A percentile compares a stretch with the other conserved stretches of the same genome.
These are phyloP conservation scores for Drosophila neonasuta DNA, from an alignment of 2,888 invertebrate genomes.

Conservation along the genomic window DNA sequence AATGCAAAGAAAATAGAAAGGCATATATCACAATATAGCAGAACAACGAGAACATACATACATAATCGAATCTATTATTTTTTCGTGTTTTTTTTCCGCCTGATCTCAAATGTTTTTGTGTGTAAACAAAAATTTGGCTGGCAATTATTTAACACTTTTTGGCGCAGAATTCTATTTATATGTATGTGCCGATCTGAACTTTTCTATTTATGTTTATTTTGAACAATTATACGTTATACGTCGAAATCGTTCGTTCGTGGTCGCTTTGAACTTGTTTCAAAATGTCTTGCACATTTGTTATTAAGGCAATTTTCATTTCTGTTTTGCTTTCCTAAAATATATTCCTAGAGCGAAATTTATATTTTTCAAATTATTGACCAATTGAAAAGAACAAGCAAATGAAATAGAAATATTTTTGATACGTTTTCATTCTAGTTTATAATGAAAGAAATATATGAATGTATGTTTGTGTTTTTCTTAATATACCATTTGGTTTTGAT, in stretches of 20 bases:
- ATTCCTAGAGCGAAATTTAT: slow-evolving; percentile 15
- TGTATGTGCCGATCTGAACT: slow-evolving; percentile 9
- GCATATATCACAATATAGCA: slow-evolving; percentile 19
- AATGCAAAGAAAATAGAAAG: slow-evolving; percentile 1
- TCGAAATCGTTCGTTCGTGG: slow-evolving; percentile 20
- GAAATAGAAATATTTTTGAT: background rate
- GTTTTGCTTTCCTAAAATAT: slow-evolving; percentile 18
- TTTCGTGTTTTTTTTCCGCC: slow-evolving; percentile 22
- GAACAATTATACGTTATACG: slow-evolving; percentile 21
- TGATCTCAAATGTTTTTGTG: slow-evolving; percentile 40
- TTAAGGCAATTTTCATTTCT: slow-evolving; percentile 18
- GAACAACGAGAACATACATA: slow-evolving; percentile 22
- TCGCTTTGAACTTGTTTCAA: slow-evolving; percentile 42
- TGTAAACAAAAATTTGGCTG: slow-evolving; percentile 43
- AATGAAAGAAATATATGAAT: slow-evolving; percentile 2
- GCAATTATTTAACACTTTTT: slow-evolving; percentile 71
- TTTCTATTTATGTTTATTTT: slow-evolving; percentile 45
- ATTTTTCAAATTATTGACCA: slow-evolving; percentile 15
- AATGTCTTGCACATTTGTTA: slow-evolving; percentile 28
- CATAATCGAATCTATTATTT: slow-evolving; percentile 42
- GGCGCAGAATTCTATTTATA: slow-evolving; percentile 41
- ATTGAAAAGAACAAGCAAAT: slow-evolving; percentile 2
- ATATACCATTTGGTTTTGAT: slow-evolving; percentile 25
- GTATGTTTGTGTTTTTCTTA: slow-evolving; percentile 1
- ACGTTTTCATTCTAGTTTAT: slow-evolving; percentile 18